A percentile compares a stretch with the other conserved stretches of the same genome.
These are phyloP conservation scores for Bellardia bayeri DNA, from an alignment of 2,888 invertebrate species.

Conservation along the genomic window DNA sequence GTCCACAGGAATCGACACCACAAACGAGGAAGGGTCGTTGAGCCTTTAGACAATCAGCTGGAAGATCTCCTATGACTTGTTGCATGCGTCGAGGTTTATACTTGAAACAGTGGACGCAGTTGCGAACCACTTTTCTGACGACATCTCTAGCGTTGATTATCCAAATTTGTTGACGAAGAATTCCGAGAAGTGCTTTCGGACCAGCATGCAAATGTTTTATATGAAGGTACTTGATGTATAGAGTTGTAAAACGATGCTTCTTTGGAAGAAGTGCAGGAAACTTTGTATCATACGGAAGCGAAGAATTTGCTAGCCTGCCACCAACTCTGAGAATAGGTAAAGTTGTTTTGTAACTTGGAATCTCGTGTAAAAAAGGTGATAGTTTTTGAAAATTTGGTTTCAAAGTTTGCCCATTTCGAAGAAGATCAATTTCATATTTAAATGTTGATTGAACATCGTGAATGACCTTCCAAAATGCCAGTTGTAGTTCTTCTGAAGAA, in stretches of 20 bases:
- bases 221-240: neutral
- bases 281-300: constrained; percentile 73
- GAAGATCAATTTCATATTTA: neutral
- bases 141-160: constrained; percentile 44
- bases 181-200: constrained; percentile 56
- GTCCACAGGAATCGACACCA: too few relatives aligned
- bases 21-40: too few relatives aligned
- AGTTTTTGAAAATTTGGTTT: neutral
- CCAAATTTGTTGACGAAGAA: constrained; percentile 66
- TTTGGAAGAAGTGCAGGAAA: constrained; percentile 69
- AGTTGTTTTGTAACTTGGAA: neutral
- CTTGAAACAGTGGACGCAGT: constrained; percentile 40
- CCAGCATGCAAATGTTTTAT: constrained; percentile 10
- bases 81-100: constrained; percentile 56
- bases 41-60: too few relatives aligned
- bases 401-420: neutral
- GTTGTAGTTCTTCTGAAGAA: neutral
- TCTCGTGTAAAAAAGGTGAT: neutral
- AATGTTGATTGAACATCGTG: neutral
- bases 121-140: constrained; percentile 52
- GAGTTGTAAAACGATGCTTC: neutral
- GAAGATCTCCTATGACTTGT: too few relatives aligned
- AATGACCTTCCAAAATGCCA: too few relatives aligned
- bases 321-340: constrained; percentile 75
- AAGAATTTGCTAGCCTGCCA: constrained; percentile 66